phyloP scores from a whole-genome alignment of 2,888 invertebrate species.

The Himalopsyche anomala region DNA sequence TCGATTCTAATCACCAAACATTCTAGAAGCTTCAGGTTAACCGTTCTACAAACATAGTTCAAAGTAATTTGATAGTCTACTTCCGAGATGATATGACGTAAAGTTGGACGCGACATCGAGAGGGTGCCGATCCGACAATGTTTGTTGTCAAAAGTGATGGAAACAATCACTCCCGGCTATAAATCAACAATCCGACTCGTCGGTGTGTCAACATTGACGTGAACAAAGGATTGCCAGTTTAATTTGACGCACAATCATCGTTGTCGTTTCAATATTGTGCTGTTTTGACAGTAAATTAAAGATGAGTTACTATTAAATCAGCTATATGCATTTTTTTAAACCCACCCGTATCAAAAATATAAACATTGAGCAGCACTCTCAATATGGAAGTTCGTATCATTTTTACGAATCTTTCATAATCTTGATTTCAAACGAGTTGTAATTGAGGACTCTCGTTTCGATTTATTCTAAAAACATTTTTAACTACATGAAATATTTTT shows the following conservation, averaged over 20 bases:
- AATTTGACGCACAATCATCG: slow-evolving; percentile 30
- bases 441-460: too few species aligned
- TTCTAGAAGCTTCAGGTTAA: too few species aligned
- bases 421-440: too few species aligned
- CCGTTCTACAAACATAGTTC: too few species aligned
- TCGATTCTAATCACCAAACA: too few species aligned
- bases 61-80: too few species aligned
- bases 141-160: slow-evolving; percentile 34
- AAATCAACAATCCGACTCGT: slow-evolving; percentile 19
- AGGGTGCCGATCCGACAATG: slow-evolving; percentile 14
- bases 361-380: too few species aligned
- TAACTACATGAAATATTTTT: too few species aligned
- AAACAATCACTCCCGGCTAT: slow-evolving; percentile 11
- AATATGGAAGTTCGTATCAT: too few species aligned
- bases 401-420: too few species aligned
- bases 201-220: slow-evolving; percentile 10
- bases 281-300: slow-evolving; percentile 26
- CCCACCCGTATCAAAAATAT: not conserved
- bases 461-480: too few species aligned
- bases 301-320: not conserved
- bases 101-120: slow-evolving; percentile 22
- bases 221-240: slow-evolving; percentile 26
- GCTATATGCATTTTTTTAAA: not conserved
- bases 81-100: not conserved
- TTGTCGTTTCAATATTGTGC: not conserved